Evolutionary conservation across 2,888 invertebrate genomes (phyloP).

Genomic region (Apotomis capreana): DNA sequence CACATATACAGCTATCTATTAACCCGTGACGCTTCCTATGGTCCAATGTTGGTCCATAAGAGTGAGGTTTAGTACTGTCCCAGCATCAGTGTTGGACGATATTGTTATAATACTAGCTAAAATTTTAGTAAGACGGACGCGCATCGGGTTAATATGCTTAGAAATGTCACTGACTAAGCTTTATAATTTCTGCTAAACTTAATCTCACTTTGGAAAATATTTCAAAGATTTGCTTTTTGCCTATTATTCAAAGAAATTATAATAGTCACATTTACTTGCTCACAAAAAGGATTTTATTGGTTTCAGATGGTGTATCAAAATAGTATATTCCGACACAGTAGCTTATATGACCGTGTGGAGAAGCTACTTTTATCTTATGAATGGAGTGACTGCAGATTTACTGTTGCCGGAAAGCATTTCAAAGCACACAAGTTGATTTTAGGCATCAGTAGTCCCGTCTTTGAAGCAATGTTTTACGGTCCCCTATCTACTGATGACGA

Average conservation of each 20-base stretch:
- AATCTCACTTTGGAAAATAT: neutral
- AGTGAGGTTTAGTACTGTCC: too few species aligned
- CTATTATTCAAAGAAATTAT: neutral
- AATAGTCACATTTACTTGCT: neutral
- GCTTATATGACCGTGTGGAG: conserved; percentile 75
- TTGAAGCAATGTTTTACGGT: conserved; percentile 87
- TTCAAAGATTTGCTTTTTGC: conserved; percentile 15
- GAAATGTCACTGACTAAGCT: conserved; percentile 2
- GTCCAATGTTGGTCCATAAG: too few species aligned
- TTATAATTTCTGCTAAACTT: conserved; percentile 12
- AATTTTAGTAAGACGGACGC: too few species aligned
- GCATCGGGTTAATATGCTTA: neutral
- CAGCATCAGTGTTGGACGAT: too few species aligned
- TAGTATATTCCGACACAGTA: conserved; percentile 61
- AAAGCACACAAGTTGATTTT: conserved; percentile 85
- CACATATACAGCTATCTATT: conserved; percentile 15
- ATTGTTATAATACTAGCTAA: too few species aligned
- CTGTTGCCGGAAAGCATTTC: conserved; percentile 77
- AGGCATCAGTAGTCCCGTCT: conserved; percentile 86
- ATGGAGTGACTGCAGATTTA: conserved; percentile 85
- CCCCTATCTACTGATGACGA: conserved; percentile 78
- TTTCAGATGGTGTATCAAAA: conserved; percentile 74
- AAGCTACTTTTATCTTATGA: conserved; percentile 76
- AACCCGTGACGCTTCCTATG: too few species aligned
- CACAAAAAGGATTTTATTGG: conserved; percentile 44